Percentiles rank a stretch among this genome's conserved stretches.
These are phyloP conservation scores for Coptodon bakossiorum DNA, from an alignment of 2,113 vertebrate species.

Conservation along the genomic window DNA sequence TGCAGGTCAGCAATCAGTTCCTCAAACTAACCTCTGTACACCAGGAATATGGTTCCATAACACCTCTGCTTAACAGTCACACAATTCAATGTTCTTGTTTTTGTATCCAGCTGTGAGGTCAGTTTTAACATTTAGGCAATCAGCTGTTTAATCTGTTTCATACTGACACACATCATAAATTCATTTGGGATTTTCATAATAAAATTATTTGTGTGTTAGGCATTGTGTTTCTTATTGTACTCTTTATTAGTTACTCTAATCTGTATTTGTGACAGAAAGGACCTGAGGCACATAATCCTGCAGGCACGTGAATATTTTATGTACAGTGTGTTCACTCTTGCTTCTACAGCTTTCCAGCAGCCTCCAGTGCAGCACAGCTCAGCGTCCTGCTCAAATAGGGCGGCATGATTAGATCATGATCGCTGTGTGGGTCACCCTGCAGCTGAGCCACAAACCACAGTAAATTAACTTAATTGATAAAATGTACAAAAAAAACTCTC, in stretches of 20 bases:
- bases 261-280: background rate
- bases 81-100: accelerated
- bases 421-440: accelerated
- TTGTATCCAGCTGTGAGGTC: accelerated
- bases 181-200: background rate
- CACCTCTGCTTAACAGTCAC: accelerated
- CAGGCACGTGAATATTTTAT: accelerated
- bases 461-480: accelerated
- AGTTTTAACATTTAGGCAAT: accelerated
- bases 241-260: accelerated
- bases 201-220: background rate
- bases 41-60: accelerated
- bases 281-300: accelerated
- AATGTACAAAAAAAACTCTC: accelerated
- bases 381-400: accelerated
- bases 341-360: background rate
- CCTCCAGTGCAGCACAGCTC: background rate
- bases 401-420: accelerated
- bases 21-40: accelerated
- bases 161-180: background rate
- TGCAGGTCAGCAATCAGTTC: accelerated
- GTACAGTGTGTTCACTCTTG: background rate
- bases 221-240: background rate
- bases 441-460: background rate
- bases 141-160: background rate